Base-by-base conservation (phyloP, 2,113 vertebrate genomes). In the Datnioides undecimradiatus region DNA sequence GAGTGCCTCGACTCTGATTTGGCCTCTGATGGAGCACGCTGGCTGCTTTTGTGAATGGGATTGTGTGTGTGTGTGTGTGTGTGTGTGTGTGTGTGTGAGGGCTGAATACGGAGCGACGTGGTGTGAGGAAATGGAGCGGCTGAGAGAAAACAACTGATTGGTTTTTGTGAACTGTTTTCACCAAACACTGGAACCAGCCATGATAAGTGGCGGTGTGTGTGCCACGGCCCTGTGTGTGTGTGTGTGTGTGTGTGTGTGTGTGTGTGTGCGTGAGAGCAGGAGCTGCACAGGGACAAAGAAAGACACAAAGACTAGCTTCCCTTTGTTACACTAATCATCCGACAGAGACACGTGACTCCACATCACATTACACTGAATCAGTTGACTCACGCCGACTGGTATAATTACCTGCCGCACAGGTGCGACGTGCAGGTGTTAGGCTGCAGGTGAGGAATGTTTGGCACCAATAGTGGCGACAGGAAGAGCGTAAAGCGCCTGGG, bases 21-120 rank as follows among this genome's bases (percentile, higher is more conserved):
- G 59, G 70, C 54, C 65, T 67, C 46, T 21, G 51, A 73, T 31
- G 23, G 73, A 77, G 19, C 58, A 62, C 71, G 23, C n/a, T 16
- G 65, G 52, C 74, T 75, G 70, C 46, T 78, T 84, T 45, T 78
- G 59, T 87, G 78, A 81, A 81, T 84, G 73, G 62, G 55, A 40
- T 25, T 21, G 0, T 60, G 36, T 69, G 57, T 43, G 21, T 76
- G 70, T 74, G 34, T 60, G 69, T 67, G 49, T 31, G 49, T 57
- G 75, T 60, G 66, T 64, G 48, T 34, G 31, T 60, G 63, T 74
- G 65, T 46, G 54, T 48, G 55, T 13, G 27, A 2, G 46, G 63
- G 33, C 54, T 40, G 33, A 19, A 17, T n/a, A 9, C 17, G 36
- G 31, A 38, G 8, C 34, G 60, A 25, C 2, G 3, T 10, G 7